These are phyloP conservation scores for Pandemis cinnamomeana DNA, from an alignment of 2,888 invertebrate genomes.

Conservation along the genomic window DNA sequence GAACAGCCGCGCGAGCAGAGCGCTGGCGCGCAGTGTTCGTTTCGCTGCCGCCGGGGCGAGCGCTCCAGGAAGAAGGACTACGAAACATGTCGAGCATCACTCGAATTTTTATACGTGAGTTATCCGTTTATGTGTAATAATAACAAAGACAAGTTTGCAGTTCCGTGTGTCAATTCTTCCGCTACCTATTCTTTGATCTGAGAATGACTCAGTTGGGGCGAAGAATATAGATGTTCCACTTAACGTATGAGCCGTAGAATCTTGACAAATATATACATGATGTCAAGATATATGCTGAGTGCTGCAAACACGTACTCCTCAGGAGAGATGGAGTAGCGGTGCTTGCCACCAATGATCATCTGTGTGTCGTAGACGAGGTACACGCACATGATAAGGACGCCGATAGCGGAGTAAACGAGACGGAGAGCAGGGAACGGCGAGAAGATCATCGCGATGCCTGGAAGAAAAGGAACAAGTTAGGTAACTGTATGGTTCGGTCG, in stretches of 20 bases:
- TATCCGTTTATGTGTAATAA: too few species aligned
- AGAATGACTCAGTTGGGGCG: too few species aligned
- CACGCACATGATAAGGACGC: slow-evolving; percentile 46
- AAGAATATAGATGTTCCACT: background rate
- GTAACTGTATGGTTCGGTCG: too few species aligned
- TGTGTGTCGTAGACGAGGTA: slow-evolving; percentile 90
- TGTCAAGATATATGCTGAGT: slow-evolving; percentile 91
- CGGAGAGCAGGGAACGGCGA: slow-evolving; percentile 41
- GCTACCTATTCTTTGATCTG: too few species aligned
- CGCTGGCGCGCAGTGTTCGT: too few species aligned
- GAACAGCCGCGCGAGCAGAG: too few species aligned
- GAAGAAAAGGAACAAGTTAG: background rate
- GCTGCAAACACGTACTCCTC: slow-evolving; percentile 96
- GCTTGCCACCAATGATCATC: slow-evolving; percentile 91
- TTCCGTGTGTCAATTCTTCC: too few species aligned
- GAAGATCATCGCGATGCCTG: slow-evolving; percentile 46
- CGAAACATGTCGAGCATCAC: too few species aligned
- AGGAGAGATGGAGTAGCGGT: slow-evolving; percentile 92
- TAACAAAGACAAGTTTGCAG: too few species aligned
- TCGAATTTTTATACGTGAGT: too few species aligned
- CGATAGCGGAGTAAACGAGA: slow-evolving; percentile 43
- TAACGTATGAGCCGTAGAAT: slow-evolving; percentile 77
- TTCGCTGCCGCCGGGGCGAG: too few species aligned
- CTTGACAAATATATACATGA: slow-evolving; percentile 92
- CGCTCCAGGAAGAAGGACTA: too few species aligned